phyloP scores from a whole-genome alignment of 2,113 vertebrate genomes.

The Thinocorus orbignyianus region DNA sequence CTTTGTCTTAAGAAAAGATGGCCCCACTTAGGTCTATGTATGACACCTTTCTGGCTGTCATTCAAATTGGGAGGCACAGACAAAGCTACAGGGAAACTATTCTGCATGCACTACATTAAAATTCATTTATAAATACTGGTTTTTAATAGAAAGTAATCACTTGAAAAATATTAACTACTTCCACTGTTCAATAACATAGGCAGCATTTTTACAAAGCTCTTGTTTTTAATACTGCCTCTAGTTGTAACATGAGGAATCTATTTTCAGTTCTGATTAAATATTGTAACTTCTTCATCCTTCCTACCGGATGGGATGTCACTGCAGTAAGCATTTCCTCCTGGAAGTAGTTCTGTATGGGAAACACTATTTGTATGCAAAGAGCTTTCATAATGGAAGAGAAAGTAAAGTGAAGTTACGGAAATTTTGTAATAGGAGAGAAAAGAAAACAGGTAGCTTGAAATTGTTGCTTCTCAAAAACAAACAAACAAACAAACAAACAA shows the following conservation, averaged over 20 bases:
- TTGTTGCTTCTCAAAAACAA: not conserved
- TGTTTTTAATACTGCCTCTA: not conserved
- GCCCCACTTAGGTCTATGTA: not conserved
- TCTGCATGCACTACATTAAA: not conserved
- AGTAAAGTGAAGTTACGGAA: not conserved
- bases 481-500: no score
- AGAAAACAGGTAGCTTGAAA: not conserved
- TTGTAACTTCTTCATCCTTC: not conserved
- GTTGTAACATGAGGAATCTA: not conserved
- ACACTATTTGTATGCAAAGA: not conserved
- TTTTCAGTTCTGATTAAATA: not conserved
- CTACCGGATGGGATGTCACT: not conserved
- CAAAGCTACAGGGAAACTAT: not conserved
- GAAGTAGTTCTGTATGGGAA: not conserved
- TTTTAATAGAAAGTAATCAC: not conserved
- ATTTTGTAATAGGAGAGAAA: not conserved
- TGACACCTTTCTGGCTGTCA: constrained; percentile 36
- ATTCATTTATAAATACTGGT: not conserved
- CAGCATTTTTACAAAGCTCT: not conserved
- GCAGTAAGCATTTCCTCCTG: not conserved
- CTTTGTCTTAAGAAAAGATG: constrained; percentile 49
- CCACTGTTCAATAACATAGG: not conserved
- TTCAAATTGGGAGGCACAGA: not conserved
- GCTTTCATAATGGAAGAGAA: not conserved
- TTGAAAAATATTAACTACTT: not conserved